A percentile compares a stretch with the other conserved stretches of the same genome.
phyloP scores from a whole-genome alignment of 2,113 vertebrate species.

The Strix uralensis region DNA sequence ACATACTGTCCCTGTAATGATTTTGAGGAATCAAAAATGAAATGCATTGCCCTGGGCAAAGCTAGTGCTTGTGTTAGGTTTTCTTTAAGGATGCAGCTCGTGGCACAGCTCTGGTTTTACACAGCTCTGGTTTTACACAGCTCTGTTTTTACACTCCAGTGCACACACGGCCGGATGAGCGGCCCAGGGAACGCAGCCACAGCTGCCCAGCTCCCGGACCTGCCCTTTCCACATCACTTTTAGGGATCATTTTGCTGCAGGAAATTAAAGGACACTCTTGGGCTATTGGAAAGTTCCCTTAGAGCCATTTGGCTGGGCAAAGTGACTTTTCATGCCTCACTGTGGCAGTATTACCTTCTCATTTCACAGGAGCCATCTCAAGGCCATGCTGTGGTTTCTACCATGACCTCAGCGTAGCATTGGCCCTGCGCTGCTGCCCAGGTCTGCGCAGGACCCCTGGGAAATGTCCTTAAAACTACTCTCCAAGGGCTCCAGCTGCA shows the following conservation, averaged over 20 bases:
- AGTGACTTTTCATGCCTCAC: background rate
- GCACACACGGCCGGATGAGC: accelerated
- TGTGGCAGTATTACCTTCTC: background rate
- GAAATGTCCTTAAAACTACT: background rate
- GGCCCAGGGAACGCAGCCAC: accelerated
- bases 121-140: too few species aligned
- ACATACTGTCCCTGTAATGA: background rate
- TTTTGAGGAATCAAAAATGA: background rate
- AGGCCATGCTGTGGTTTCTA: background rate
- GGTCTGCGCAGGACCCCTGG: background rate
- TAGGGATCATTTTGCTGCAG: background rate
- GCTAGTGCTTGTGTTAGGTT: background rate
- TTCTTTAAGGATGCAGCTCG: background rate
- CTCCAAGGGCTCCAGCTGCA: accelerated
- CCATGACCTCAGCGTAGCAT: accelerated
- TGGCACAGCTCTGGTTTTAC: background rate
- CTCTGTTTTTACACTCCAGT: background rate
- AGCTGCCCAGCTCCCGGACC: background rate
- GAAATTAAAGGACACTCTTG: background rate
- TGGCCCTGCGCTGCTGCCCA: accelerated
- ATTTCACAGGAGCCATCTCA: background rate
- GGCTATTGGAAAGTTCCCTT: background rate
- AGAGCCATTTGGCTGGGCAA: background rate
- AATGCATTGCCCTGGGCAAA: background rate
- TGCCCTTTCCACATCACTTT: background rate